These are phyloP conservation scores for Phoenicopterus ruber DNA, from an alignment of 2,113 vertebrate genomes.

Conservation along the genomic window DNA sequence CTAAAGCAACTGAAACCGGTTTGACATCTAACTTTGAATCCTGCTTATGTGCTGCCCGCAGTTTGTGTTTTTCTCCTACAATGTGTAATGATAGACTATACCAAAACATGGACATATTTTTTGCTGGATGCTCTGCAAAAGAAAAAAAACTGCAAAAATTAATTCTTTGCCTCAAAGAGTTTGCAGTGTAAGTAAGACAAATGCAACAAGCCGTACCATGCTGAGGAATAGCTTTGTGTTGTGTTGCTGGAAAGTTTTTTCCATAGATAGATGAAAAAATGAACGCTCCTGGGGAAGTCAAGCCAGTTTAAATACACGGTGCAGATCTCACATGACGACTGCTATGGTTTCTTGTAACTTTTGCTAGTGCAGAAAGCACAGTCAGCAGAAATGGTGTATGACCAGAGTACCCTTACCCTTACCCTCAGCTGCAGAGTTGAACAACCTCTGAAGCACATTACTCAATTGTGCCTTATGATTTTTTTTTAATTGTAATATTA, in stretches of 20 bases:
- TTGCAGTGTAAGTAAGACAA: neutral
- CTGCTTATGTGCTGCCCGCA: neutral
- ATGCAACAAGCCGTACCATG: neutral
- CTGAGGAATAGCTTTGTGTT: neutral
- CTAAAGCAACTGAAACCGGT: neutral
- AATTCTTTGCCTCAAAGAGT: neutral
- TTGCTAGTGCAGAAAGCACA: neutral
- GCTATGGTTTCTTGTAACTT: neutral
- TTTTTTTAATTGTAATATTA: neutral
- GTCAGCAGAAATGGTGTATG: neutral
- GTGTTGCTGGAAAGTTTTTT: neutral
- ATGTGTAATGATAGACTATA: neutral
- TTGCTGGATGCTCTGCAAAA: neutral
- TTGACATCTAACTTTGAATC: neutral
- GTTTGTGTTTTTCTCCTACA: neutral
- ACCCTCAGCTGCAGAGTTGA: neutral
- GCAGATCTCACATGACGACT: neutral
- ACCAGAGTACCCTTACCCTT: neutral
- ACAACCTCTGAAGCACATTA: neutral
- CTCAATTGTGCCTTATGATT: neutral
- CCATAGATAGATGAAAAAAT: neutral
- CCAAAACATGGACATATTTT: neutral
- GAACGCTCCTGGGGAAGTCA: neutral
- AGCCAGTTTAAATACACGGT: neutral
- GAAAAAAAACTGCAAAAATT: neutral